Evolutionary conservation across 2,888 invertebrate species (phyloP).

Genomic region (Aricia artaxerxes): DNA sequence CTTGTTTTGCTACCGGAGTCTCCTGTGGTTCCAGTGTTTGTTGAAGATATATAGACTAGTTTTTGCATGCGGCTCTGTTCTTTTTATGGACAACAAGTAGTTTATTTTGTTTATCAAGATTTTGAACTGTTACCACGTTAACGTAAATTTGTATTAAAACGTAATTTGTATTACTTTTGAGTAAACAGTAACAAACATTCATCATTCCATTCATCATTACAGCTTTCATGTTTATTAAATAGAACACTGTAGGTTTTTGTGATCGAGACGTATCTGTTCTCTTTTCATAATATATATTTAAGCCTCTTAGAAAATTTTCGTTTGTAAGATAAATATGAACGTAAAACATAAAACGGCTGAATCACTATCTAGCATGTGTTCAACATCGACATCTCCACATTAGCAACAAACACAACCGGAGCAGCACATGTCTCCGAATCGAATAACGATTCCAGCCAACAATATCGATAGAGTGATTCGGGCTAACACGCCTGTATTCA

Average conservation of each 20-base stretch:
- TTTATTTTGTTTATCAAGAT: not conserved
- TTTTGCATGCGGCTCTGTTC: not conserved
- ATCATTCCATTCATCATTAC: too few relatives aligned
- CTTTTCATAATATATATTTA: too few relatives aligned
- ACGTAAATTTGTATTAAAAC: too few relatives aligned
- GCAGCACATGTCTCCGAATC: not conserved
- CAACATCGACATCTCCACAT: not conserved
- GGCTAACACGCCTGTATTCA: slow-evolving; percentile 27
- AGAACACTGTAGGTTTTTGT: too few relatives aligned
- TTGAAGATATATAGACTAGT: not conserved
- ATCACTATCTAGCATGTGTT: not conserved
- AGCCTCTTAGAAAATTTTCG: too few relatives aligned
- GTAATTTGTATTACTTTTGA: too few relatives aligned
- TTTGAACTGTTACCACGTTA: not conserved
- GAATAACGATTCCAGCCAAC: slow-evolving; percentile 21
- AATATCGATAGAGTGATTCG: slow-evolving; percentile 22
- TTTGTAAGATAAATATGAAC: too few relatives aligned
- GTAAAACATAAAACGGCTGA: too few relatives aligned
- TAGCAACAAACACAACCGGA: not conserved
- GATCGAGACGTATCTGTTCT: too few relatives aligned
- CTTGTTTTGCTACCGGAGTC: not conserved
- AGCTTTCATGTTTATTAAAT: too few relatives aligned
- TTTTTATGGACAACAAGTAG: not conserved
- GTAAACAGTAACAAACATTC: too few relatives aligned
- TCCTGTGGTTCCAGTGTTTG: not conserved